Conservation (phyloP, 2,888 invertebrate genomes). For the Clunio marinus region DNA sequence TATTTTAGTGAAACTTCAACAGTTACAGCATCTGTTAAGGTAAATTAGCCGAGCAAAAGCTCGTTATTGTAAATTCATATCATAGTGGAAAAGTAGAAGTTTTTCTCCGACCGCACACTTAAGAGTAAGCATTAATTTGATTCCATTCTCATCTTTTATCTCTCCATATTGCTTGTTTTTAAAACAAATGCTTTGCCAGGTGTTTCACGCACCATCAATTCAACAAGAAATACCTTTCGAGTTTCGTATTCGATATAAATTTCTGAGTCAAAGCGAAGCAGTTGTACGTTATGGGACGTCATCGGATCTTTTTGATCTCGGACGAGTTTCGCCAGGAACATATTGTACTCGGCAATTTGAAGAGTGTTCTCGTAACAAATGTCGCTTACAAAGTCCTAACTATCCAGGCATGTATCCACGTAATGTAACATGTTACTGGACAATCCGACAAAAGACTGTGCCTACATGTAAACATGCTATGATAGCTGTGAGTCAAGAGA, state of each 20-base stretch:
- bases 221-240: conserved; percentile 72
- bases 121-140: neutral
- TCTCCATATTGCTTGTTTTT: no score
- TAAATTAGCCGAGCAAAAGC: conserved; percentile 46
- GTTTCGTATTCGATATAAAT: conserved; percentile 74
- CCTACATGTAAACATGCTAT: conserved; percentile 88
- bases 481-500: conserved; percentile 77
- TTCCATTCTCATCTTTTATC: neutral
- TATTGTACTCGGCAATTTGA: conserved; percentile 81
- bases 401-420: conserved; percentile 77
- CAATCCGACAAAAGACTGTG: conserved; percentile 76
- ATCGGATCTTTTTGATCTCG: conserved; percentile 73
- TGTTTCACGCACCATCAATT: conserved; percentile 58
- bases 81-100: no score
- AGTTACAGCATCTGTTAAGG: conserved; percentile 77
- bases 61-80: neutral
- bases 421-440: conserved; percentile 89
- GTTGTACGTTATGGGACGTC: conserved; percentile 74
- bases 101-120: no score
- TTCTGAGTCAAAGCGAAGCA: conserved; percentile 74
- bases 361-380: conserved; percentile 78
- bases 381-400: conserved; percentile 83
- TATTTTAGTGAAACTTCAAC: conserved; percentile 89
- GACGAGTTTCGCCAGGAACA: conserved; percentile 77
- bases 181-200: conserved; percentile 46